Percentiles rank a stretch among this genome's conserved stretches.
Evolutionary conservation across 2,888 invertebrate species (phyloP).

Genomic region (Psylliodes chrysocephalus): DNA sequence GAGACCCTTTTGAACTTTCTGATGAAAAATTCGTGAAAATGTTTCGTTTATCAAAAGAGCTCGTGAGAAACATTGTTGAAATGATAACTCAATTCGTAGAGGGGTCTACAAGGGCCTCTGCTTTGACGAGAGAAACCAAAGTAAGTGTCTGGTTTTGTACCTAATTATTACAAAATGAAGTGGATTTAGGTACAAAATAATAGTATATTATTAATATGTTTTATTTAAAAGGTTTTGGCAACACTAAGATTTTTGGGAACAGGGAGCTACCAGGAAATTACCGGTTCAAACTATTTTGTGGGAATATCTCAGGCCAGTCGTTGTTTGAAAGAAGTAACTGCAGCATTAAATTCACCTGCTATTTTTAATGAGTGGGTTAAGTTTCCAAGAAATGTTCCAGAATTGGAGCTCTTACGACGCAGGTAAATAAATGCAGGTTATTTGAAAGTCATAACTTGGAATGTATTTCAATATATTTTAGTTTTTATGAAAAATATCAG

Average conservation of each 20-base stretch:
- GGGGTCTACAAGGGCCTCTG: slow-evolving; percentile 6
- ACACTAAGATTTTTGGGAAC: slow-evolving; percentile 26
- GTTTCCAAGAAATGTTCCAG: slow-evolving; percentile 33
- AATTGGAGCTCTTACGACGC: slow-evolving; percentile 20
- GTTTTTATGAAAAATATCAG: slow-evolving; percentile 34
- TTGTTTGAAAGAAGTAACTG: slow-evolving; percentile 31
- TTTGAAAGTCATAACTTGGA: no score
- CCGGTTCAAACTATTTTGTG: slow-evolving; percentile 30
- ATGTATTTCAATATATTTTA: no score
- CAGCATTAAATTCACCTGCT: slow-evolving; percentile 27
- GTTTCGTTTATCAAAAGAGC: slow-evolving; percentile 18
- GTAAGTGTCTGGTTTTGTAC: no score
- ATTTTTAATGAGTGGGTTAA: slow-evolving; percentile 36
- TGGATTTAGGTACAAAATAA: no score
- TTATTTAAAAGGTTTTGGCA: slow-evolving; percentile 20
- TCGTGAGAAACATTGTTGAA: slow-evolving; percentile 12
- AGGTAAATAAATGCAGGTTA: no score
- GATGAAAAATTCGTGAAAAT: slow-evolving; percentile 17
- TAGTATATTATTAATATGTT: neutral
- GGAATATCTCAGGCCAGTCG: slow-evolving; percentile 31
- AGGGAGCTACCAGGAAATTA: slow-evolving; percentile 34
- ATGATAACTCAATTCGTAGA: slow-evolving; percentile 19
- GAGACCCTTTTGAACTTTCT: slow-evolving; percentile 2
- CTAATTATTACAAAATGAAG: no score
- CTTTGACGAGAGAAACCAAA: slow-evolving; percentile 17